Evolutionary conservation across 23 tunicate genomes (phyloP), one percentile per base, ranked within the genome.

Genomic region (Halocynthia aurantium): DNA sequence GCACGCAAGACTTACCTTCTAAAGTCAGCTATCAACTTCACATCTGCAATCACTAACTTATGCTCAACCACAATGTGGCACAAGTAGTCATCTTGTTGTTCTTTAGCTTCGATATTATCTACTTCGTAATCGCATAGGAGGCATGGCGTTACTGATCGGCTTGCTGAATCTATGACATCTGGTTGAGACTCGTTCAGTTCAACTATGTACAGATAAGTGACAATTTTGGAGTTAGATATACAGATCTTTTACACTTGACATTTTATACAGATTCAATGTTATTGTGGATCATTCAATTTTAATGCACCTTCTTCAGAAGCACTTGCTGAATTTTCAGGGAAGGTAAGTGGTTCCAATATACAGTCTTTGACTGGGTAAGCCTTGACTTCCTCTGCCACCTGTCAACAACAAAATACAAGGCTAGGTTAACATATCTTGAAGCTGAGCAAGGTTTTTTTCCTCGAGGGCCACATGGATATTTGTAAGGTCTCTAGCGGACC

Each of bases 31-130:
- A 94, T 94, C 22, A 88, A 73, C 50, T 88, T 84, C 7, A 84
- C 87, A 78, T 94, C 99, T 10, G 95, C 95, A 50, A 94, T 81
- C 19, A 94, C 99, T 22, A 94, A 67, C 50, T 69, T 70, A 76
- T 94, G 99, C 63, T 89, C 91, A 8, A 88, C 94, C 67, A 94
- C 55, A 22, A 88, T 61, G 69, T 94, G 99, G 55, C 91, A 82
- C 69, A 89, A 75, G 60, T 92, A 92, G 73, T 86, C 88, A 76
- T 86, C 83, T 12, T 79, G 60, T 9, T 74, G 67, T 31, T 73
- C 40, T 52, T 82, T 86, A 6, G 56, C 5, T 22, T 80, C 81
- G 53, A 92, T 80, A 60, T 86, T 83, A 10, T 83, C 62, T 40
- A 77, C 84, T 22, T 73, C 65, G 51, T 86, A 73, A 52, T 86